Evolutionary conservation across 2,888 invertebrate genomes (phyloP).

Genomic region (Rhaphigaster nebulosa): DNA sequence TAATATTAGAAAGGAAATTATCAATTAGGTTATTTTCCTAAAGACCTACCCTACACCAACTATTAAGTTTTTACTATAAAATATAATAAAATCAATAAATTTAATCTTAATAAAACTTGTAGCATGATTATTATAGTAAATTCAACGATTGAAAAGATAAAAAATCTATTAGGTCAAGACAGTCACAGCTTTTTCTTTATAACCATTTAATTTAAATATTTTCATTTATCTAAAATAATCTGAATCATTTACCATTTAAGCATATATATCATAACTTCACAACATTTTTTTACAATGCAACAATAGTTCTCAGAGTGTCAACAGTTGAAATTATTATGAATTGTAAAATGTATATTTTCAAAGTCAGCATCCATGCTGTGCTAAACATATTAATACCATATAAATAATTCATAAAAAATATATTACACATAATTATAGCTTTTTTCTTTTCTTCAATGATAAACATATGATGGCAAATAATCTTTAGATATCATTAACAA

Average conservation of each 20-base stretch:
- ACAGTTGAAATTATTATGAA: background rate
- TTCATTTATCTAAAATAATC: background rate
- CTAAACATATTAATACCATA: background rate
- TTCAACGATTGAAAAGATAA: background rate
- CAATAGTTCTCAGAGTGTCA: background rate
- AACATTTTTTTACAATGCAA: background rate
- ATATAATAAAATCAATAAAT: background rate
- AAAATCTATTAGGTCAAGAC: background rate
- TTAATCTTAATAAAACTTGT: background rate
- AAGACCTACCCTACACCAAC: background rate
- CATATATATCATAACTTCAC: background rate
- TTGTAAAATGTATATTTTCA: background rate
- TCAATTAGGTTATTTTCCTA: background rate
- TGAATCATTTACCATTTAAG: background rate
- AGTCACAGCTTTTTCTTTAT: background rate
- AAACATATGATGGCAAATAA: background rate
- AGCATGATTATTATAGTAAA: background rate
- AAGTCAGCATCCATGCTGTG: background rate
- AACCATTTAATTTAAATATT: background rate
- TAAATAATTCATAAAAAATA: background rate
- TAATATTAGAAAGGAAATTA: background rate
- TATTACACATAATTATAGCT: background rate
- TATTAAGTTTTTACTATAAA: background rate
- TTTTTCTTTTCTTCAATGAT: slow-evolving; percentile 10
- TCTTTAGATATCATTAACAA: background rate